These are phyloP conservation scores for Drosophila subsilvestris DNA, from an alignment of 2,888 invertebrate genomes.

Conservation along the genomic window DNA sequence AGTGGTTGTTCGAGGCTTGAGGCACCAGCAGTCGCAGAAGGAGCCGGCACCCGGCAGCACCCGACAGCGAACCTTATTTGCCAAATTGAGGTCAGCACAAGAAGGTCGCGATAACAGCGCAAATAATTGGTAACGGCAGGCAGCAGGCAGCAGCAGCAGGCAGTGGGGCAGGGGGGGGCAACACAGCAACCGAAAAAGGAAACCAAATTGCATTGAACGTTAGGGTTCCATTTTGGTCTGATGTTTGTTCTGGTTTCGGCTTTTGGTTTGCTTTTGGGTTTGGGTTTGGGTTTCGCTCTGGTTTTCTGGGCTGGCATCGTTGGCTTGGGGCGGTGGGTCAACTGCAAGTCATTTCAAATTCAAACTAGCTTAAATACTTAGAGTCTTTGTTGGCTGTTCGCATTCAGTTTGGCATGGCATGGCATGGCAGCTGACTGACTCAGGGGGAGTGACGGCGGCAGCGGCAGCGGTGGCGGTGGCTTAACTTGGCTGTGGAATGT, in stretches of 20 bases:
- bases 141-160: constrained; percentile 39
- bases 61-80: constrained; percentile 59
- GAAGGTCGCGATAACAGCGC: constrained; percentile 76
- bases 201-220: constrained; percentile 71
- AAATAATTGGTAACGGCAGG: constrained; percentile 72
- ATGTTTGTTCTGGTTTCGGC: constrained; percentile 30
- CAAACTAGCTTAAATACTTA: constrained; percentile 1
- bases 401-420: background rate
- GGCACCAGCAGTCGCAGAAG: constrained; percentile 5
- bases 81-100: constrained; percentile 73
- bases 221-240: constrained; percentile 45
- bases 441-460: background rate
- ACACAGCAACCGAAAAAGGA: constrained; percentile 39
- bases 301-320: background rate
- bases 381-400: background rate
- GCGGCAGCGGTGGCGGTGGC: background rate
- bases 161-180: constrained; percentile 26
- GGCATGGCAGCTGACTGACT: background rate
- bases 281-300: constrained; percentile 9
- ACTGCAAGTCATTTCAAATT: constrained; percentile 34
- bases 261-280: constrained; percentile 16
- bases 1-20: constrained; percentile 23
- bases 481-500: constrained; percentile 28
- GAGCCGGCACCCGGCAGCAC: background rate
- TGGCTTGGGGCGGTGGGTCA: background rate